These are phyloP conservation scores for Aselliscus stoliczkanus DNA, from an alignment of 2,797 vertebrate genomes.

Conservation along the genomic window DNA sequence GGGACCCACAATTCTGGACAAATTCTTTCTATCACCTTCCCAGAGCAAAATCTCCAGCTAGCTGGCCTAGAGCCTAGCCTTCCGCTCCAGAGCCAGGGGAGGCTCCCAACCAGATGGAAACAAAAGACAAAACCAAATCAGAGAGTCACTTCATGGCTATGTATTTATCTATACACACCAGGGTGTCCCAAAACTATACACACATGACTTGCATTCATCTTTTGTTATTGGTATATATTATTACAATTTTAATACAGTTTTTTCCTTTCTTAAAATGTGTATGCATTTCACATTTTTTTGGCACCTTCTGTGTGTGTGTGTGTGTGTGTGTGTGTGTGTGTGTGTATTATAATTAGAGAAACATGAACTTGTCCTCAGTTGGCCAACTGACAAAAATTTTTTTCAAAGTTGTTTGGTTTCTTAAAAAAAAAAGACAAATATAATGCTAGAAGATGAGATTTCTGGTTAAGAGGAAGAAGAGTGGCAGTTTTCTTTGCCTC, in stretches of 20 bases:
- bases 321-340: too few relatives aligned
- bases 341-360: background rate
- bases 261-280: too few relatives aligned
- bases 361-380: background rate
- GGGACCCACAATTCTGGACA: background rate
- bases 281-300: too few relatives aligned
- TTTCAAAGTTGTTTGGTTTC: background rate
- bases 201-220: too few relatives aligned
- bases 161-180: background rate
- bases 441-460: background rate
- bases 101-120: background rate
- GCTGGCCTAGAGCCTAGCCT: background rate
- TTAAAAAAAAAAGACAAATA: background rate
- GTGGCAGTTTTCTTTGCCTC: background rate
- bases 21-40: background rate
- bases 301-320: too few relatives aligned
- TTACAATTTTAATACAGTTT: too few relatives aligned
- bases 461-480: background rate
- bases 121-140: background rate
- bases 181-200: too few relatives aligned
- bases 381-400: background rate
- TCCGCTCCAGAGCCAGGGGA: background rate
- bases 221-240: too few relatives aligned
- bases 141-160: background rate
- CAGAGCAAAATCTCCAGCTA: background rate